Conservation (phyloP, 1,140 invertebrate genomes). For the Brachionus manjavacas region DNA sequence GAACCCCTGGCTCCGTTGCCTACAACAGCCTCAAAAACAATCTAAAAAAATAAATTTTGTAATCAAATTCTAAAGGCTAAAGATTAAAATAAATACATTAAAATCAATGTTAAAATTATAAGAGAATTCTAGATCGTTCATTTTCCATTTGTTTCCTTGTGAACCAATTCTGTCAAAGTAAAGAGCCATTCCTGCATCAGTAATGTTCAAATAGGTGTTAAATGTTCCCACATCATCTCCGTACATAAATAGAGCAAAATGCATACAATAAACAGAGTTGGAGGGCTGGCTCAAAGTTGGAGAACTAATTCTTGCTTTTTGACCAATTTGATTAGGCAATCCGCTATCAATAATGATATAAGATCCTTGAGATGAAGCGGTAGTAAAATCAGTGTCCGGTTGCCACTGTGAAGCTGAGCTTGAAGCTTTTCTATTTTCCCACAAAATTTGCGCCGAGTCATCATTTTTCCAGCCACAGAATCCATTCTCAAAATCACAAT, state of each 20-base stretch:
- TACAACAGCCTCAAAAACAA: constrained; percentile 10
- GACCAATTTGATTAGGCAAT: neutral
- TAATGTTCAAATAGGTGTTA: neutral
- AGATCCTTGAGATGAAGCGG: constrained; percentile 49
- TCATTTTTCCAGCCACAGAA: constrained; percentile 34
- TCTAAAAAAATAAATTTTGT: neutral
- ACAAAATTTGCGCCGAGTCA: constrained; percentile 49
- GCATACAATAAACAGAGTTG: neutral
- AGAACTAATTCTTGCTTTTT: constrained; percentile 48
- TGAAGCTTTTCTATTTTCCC: constrained; percentile 46
- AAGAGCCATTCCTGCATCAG: neutral
- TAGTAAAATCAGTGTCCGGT: constrained; percentile 64
- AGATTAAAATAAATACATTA: neutral
- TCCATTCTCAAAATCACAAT: constrained; percentile 51
- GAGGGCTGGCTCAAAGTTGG: constrained; percentile 43
- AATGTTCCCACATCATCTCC: constrained; percentile 29
- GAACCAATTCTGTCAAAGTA: neutral
- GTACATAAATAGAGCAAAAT: constrained; percentile 27
- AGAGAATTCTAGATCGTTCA: neutral
- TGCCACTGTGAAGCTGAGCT: constrained; percentile 48
- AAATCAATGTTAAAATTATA: neutral
- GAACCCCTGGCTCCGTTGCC: neutral
- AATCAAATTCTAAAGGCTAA: neutral
- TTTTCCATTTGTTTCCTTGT: neutral
- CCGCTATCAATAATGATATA: constrained; percentile 33